Evolutionary conservation across 1,140 invertebrate genomes (phyloP), one percentile per base, ranked within the genome.

Genomic region (Drosophila biarmipes): DNA sequence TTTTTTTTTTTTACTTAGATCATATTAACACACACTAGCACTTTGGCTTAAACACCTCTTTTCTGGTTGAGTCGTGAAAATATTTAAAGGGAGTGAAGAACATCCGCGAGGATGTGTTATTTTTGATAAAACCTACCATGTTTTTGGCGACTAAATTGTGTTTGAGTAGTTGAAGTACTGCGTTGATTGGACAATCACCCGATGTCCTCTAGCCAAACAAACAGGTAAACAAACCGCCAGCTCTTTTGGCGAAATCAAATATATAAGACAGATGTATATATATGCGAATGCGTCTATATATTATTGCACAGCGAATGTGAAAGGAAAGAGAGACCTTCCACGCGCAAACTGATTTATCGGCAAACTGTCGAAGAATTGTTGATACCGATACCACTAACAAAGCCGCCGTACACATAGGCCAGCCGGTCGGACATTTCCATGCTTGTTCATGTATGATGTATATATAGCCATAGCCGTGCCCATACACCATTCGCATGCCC

Each of bases 281-380:
- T 43, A 38, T 21, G 35, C 35, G 42, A 40, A 67, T 48, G 12
- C 6, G 7, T 17, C 14, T 43, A 43, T 51, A 52, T 15, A 52
- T 46, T 62, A 29, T 63, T 55, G 49, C 54, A n/a, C 37, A 34
- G 73, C 49, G 56, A 43, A 24, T 37, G 21, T 8, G 24, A 17
- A 43, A 40, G 55, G 64, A 69, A 86, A 77, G 74, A 72, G 74
- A 86, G 75, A 62, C 78, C 84, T 89, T 87, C 82, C 75, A 82
- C 75, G 78, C 82, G 82, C 82, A 87, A 87, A 87, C 84, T 87
- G 82, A 87, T 87, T 84, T 82, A 87, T 87, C 66, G 82, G 84
- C 75, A 87, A 87, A 87, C 82, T 87, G 82, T 82, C 82, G 78
- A 89, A 87, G 84, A 87, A 87, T 89, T 59, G 78, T 86, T 87